These are phyloP conservation scores for Nasua narica DNA, from an alignment of 2,797 vertebrate genomes.

Conservation along the genomic window DNA sequence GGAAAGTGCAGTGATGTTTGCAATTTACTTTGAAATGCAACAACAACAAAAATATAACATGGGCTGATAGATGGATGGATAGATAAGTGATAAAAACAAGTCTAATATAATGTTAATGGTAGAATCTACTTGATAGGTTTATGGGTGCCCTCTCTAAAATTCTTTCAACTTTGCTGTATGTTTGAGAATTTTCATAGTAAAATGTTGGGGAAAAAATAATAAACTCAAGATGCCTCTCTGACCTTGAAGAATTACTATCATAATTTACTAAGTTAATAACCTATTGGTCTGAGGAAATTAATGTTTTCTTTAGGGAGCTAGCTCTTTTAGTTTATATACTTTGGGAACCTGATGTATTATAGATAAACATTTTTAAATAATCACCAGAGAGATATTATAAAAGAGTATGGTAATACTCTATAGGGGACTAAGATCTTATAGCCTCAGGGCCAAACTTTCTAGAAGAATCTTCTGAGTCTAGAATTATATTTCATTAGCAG, in stretches of 20 bases:
- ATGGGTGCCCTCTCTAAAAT: constrained; percentile 8
- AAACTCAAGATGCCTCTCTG: not conserved
- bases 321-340: not conserved
- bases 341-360: not conserved
- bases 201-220: not conserved
- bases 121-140: not conserved
- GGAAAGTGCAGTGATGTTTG: not conserved
- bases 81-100: not conserved
- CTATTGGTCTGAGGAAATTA: not conserved
- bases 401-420: not conserved
- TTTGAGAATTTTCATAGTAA: constrained; percentile 43
- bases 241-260: not conserved
- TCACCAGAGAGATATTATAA: constrained; percentile 6
- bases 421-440: not conserved
- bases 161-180: not conserved
- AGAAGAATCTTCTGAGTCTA: constrained; percentile 9
- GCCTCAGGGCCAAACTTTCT: not conserved
- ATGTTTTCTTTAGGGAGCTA: constrained; percentile 3
- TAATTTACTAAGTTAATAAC: not conserved
- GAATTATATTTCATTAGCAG: constrained; percentile 1
- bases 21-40: constrained; percentile 30
- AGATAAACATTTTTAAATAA: constrained; percentile 26
- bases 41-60: not conserved
- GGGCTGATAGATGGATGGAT: not conserved
- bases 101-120: constrained; percentile 20